Conservation (phyloP, 2,888 invertebrate species). For the Rhabditoides inermis region DNA sequence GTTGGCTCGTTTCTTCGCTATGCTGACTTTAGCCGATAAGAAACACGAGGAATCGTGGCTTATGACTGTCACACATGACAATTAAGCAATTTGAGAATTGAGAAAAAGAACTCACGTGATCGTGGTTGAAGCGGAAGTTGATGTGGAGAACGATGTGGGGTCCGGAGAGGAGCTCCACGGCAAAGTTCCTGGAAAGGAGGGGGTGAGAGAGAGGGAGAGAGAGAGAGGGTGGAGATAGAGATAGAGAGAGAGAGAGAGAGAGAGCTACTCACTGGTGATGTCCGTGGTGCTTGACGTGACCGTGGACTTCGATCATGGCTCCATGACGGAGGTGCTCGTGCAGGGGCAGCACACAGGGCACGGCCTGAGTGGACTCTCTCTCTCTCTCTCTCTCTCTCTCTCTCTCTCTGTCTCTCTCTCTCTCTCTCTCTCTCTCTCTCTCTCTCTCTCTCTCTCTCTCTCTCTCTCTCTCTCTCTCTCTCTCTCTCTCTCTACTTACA, state of each 20-base stretch:
- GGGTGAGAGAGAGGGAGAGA: neutral
- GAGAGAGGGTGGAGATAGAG: neutral
- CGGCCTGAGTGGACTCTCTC: too few relatives aligned
- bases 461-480: too few relatives aligned
- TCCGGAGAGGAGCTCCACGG: constrained; percentile 36
- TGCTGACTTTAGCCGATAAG: too few relatives aligned
- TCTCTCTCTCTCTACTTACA: too few relatives aligned
- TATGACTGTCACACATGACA: too few relatives aligned
- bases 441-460: too few relatives aligned
- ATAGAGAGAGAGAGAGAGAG: neutral
- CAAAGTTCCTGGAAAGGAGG: constrained; percentile 18
- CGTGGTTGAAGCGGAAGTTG: constrained; percentile 33
- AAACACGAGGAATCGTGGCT: too few relatives aligned
- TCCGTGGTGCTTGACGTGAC: constrained; percentile 3
- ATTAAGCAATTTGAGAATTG: too few relatives aligned
- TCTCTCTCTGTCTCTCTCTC: neutral
- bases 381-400: neutral
- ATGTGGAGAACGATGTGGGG: constrained; percentile 35
- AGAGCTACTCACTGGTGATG: constrained; percentile 1
- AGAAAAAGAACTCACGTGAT: too few relatives aligned
- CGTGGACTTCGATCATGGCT: constrained; percentile 8
- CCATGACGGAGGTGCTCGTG: constrained; percentile 2
- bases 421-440: too few relatives aligned
- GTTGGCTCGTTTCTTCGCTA: too few relatives aligned
- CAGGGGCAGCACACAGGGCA: constrained; percentile 8